Evolutionary conservation across 2,113 vertebrate genomes (phyloP).

Genomic region (Pterocles burchelli): DNA sequence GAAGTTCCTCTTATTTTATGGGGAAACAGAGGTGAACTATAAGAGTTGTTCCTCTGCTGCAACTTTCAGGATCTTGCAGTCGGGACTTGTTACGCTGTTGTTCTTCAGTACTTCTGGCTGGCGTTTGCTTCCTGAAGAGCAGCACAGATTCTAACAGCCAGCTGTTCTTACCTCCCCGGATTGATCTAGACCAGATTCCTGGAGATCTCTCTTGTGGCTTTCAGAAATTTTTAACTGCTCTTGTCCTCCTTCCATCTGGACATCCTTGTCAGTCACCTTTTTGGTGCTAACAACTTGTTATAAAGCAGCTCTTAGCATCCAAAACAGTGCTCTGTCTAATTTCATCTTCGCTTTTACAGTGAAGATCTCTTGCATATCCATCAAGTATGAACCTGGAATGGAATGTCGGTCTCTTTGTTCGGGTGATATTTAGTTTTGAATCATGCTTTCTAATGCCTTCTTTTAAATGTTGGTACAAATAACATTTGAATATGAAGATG

Average conservation of each 20-base stretch:
- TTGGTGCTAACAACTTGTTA: background rate
- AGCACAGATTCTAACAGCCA: background rate
- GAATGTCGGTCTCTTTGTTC: background rate
- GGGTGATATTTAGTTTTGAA: background rate
- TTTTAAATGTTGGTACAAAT: background rate
- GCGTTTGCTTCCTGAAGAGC: background rate
- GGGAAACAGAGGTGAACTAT: rapidly evolving
- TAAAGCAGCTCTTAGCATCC: background rate
- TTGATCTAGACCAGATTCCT: background rate
- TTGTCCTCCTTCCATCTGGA: background rate
- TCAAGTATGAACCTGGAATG: background rate
- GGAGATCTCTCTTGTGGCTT: background rate
- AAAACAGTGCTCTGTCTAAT: background rate
- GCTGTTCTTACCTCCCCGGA: background rate
- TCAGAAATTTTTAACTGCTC: background rate
- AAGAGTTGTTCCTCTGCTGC: background rate
- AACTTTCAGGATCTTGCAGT: background rate
- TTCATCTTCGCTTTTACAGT: background rate
- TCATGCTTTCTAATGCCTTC: background rate
- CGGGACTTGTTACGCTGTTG: background rate
- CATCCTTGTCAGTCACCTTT: background rate
- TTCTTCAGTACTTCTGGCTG: background rate
- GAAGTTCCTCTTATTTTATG: background rate
- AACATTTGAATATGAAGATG: background rate
- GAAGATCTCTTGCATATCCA: background rate